These are phyloP conservation scores for Noctua pronuba DNA, from an alignment of 2,888 invertebrate genomes.

Conservation along the genomic window DNA sequence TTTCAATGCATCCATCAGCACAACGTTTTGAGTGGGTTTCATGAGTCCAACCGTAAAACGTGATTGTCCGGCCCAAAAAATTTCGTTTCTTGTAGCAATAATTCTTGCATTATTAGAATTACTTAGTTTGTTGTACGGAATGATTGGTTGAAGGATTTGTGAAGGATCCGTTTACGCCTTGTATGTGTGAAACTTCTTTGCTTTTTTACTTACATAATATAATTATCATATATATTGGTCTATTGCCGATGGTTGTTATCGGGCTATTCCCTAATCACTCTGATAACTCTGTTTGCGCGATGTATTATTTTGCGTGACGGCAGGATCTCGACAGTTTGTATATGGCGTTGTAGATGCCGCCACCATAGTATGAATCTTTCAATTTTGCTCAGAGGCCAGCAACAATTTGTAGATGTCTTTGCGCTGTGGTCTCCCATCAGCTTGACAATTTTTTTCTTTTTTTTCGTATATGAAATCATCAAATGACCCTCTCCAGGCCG, in stretches of 20 bases:
- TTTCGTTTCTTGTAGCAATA: no score
- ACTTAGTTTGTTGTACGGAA: no score
- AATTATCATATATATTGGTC: background rate
- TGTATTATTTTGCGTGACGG: background rate
- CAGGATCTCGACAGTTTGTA: background rate
- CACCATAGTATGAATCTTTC: background rate
- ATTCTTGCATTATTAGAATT: no score
- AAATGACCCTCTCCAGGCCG: no score
- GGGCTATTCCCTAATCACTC: background rate
- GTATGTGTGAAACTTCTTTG: no score
- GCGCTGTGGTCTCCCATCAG: background rate
- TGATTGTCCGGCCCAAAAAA: no score
- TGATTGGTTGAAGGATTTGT: no score
- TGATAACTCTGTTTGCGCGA: background rate
- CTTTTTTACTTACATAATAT: no score
- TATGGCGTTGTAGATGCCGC: background rate
- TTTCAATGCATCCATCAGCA: background rate
- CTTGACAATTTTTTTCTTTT: no score
- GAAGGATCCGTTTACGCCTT: no score
- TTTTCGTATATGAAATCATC: no score
- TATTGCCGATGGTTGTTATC: background rate
- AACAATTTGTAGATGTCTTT: background rate
- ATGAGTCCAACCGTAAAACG: background rate
- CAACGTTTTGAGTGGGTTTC: background rate
- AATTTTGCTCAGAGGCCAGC: background rate